Base-by-base conservation (phyloP, 2,797 vertebrate species). In the Leptodactylus fallax region DNA sequence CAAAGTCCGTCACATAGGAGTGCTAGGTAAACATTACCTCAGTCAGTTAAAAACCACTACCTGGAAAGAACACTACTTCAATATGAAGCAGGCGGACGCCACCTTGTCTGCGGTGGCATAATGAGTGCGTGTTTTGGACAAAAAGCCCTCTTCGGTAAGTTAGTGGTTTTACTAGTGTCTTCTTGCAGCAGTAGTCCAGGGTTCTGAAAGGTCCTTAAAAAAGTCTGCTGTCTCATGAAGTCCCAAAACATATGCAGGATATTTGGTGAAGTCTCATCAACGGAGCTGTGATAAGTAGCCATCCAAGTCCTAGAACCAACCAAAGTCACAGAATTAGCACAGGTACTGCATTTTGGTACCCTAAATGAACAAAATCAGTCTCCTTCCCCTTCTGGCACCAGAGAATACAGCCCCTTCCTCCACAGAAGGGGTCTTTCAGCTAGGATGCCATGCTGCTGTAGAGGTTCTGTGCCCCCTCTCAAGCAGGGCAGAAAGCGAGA, bases 41-140 rank as follows among this genome's bases (percentile, higher is more conserved):
- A 69, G 79, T 25, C 53, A 60, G 55, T 60, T 61, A 45, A 47
- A 81, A 89, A 61, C 53, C 21, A 78, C 88, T 81, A 86, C 10
- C 36, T 58, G 51, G 78, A 83, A 83, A 23, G 55, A 78, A 85
- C 27, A 69, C 88, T 83, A 86, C 88, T 89, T 89, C 84, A 89
- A 89, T 86, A 86, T 89, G 88, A 89, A 89, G 88, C 88, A 89
- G 88, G 84, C 25, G 60, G 61, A 61, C 79, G 61, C 36, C 79
- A 77, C 77, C 51, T 76, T 19, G 65, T 60, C 56, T 49, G 81
- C 67, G 77, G 77, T 7, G 61, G 63, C 47, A 81, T 56, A 25
- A 49, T 10, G 1, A 61, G 55, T 2, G 25, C 9, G 25, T 25
- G 25, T 56, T 55, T 25, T 51, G 61, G 63, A 79, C 10, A 78